phyloP scores from a whole-genome alignment of 2,113 vertebrate species.

The Cyprinodon tularosa region DNA sequence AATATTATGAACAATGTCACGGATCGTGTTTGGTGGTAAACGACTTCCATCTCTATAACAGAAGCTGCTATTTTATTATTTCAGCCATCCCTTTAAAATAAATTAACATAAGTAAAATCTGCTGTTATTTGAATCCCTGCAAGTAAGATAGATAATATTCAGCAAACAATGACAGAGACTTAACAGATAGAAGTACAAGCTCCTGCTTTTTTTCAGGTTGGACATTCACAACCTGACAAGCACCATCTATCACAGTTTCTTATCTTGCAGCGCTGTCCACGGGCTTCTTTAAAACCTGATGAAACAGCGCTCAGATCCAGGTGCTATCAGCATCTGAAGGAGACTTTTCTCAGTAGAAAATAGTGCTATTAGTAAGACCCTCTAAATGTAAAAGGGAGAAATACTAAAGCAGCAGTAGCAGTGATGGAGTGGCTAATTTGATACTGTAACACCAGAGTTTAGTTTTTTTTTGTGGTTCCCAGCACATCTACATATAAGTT shows the following conservation, averaged over 20 bases:
- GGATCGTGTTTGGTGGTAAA: neutral
- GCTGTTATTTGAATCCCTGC: neutral
- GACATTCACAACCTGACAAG: slow-evolving; percentile 40
- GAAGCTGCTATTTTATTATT: neutral
- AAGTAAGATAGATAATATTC: neutral
- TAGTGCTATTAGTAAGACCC: slow-evolving; percentile 36
- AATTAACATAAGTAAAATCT: neutral
- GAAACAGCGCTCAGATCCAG: slow-evolving; percentile 53
- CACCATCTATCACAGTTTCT: slow-evolving; percentile 56
- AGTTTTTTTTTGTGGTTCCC: neutral
- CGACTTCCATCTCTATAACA: neutral
- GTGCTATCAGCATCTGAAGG: slow-evolving; percentile 46
- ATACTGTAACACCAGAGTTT: neutral
- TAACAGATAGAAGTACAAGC: slow-evolving; percentile 13
- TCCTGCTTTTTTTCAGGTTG: slow-evolving; percentile 22
- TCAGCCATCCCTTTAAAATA: neutral
- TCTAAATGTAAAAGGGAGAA: slow-evolving; percentile 18
- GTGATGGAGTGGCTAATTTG: neutral
- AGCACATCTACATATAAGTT: neutral
- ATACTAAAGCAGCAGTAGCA: slow-evolving; percentile 1
- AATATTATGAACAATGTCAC: no score
- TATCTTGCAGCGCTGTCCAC: slow-evolving; percentile 59
- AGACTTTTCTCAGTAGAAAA: slow-evolving; percentile 34
- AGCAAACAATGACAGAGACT: neutral
- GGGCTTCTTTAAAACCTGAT: slow-evolving; percentile 59